Evolutionary conservation across 2,113 vertebrate genomes (phyloP).

Genomic region (Apistogramma diplotaenia): DNA sequence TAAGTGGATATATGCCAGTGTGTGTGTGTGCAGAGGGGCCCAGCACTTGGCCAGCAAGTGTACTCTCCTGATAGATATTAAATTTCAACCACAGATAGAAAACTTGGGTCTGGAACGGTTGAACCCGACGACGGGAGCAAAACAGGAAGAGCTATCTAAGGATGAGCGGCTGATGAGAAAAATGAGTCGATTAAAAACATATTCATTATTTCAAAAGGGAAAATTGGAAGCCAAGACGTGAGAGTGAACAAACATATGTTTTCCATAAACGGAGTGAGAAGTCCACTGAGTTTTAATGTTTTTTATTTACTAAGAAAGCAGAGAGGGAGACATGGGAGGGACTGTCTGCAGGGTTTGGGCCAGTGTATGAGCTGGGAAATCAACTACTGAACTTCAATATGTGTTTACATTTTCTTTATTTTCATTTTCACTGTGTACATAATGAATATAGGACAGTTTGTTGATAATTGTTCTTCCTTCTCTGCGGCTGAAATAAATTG

Average conservation of each 20-base stretch:
- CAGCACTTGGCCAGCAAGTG: constrained; percentile 16
- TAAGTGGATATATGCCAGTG: constrained; percentile 24
- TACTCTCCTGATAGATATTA: constrained; percentile 46
- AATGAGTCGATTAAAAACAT: constrained; percentile 15
- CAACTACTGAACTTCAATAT: neutral
- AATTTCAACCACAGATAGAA: constrained; percentile 56
- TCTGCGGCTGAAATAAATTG: neutral
- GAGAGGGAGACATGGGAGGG: neutral
- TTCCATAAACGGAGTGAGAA: constrained; percentile 9
- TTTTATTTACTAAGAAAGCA: constrained; percentile 37
- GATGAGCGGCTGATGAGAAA: constrained; percentile 2
- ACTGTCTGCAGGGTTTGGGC: neutral
- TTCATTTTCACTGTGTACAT: neutral
- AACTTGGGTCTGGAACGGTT: constrained; percentile 13
- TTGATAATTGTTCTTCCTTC: constrained; percentile 1
- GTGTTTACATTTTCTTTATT: neutral
- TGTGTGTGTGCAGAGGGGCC: constrained; percentile 8
- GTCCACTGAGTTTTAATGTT: neutral
- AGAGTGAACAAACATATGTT: constrained; percentile 15
- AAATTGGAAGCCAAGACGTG: neutral
- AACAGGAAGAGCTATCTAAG: constrained; percentile 6
- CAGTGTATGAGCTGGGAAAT: neutral
- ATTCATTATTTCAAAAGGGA: constrained; percentile 3
- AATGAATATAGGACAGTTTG: neutral
- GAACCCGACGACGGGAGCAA: neutral